Evolutionary conservation across 1,140 invertebrate genomes (phyloP), one percentile per base, ranked within the genome.

Genomic region (Drosophila repleta): DNA sequence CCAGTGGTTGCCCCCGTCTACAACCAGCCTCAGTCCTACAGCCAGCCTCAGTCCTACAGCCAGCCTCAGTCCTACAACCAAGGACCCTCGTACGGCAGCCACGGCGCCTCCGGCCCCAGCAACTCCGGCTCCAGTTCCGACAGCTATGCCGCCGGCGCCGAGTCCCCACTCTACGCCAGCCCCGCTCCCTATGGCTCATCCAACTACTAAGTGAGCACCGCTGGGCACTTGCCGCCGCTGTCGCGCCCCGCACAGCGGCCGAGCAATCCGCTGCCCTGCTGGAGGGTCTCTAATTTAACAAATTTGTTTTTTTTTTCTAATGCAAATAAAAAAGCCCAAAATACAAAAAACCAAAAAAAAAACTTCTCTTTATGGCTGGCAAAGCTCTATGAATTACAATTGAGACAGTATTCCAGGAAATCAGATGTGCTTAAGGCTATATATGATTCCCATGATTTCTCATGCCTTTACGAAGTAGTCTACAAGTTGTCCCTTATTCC

Each of bases 1-100:
- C 89, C 89, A 11, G 88, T 90, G 24, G 89, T 90, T 11, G 83
- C 83, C 3, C 83, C 83, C 62, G 70, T 67, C 37, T 82, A 82
- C 52, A 64, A 49, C 45, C 78, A 81, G 57, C 56, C 67, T 11
- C 60, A 70, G 52, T 53, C 62, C 18, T 79, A 73, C 70, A 63
- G 41, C 55, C 76, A 79, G 72, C 77, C 55, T 0, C 67, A 90
- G 46, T 45, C 20, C 0, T 90, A 88, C 46, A 69, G 57, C 52
- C 80, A 85, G 62, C 64, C 57, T 5, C 53, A 68, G 29, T 26
- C 37, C 8, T 66, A 68, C 62, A 52, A 13, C 32, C 76, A 76
- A 65, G 66, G 39, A 0, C 68, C 76, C 26, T 49, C 24, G 0
- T 89, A 87, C 35, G 73, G 66, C 60, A 51, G 35, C 10, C 46